Base-by-base conservation (phyloP, 2,113 vertebrate genomes). In the Engystomops pustulosus region DNA sequence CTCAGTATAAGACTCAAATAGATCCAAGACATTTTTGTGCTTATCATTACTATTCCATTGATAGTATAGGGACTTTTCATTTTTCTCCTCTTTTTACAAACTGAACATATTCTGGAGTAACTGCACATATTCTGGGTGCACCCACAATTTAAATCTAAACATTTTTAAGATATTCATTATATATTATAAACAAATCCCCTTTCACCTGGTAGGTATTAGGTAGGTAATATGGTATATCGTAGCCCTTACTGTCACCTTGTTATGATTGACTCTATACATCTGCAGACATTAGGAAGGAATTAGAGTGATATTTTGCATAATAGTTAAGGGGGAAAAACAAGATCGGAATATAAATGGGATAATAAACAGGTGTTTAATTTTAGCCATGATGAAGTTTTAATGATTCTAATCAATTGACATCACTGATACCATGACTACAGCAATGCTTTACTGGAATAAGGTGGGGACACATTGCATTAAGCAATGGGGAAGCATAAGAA, bases 351-450 rank as follows among this genome's bases (percentile, higher is more conserved):
- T 27, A 49, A 49, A 75, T 34, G 34, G 32, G 74, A 36, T 77
- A 32, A 68, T 15, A 75, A 36, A 65, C 49, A 83, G 14, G 44
- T 25, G 53, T 38, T 55, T 75, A 20, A 25, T 44, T 34, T 67
- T 34, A 67, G 30, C 45, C 75, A 65, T 53, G 23, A 44, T 38
- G 47, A 79, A 44, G 45, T 53, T 25, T 55, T 70, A 25, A 55
- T 53, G 58, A 70, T 85, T 34, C 12, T 68, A 68, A 45, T 60
- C 6, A 55, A 69, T 68, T 77, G 49, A 77, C 49, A 77, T 77
- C 51, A 53, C 25, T 38, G 58, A 58, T 41, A 62, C 76, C 76
- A 79, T 79, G 76, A 60, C 76, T 41, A 79, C 76, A 41, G 20
- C 27, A 36, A 60, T 18, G 32, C 23, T 58, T n/a, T 77, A 17